These are phyloP conservation scores for Ochotona curzoniae DNA, from an alignment of 2,113 vertebrate genomes.

Conservation along the genomic window DNA sequence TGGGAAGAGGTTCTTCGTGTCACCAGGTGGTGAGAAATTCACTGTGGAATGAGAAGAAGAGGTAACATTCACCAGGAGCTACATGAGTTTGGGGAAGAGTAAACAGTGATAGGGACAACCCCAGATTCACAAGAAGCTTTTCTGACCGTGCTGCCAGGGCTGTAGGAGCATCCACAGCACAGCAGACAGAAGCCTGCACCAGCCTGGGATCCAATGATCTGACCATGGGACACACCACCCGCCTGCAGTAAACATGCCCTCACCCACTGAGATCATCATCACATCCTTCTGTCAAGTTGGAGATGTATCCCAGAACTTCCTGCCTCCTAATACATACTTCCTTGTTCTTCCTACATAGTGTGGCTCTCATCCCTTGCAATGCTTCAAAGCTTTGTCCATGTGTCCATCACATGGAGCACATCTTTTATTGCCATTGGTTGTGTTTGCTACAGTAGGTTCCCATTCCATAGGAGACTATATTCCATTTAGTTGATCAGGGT, in stretches of 20 bases:
- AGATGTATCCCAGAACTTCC: background rate
- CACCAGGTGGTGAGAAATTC: constrained; percentile 84
- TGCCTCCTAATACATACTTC: background rate
- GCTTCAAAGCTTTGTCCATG: background rate
- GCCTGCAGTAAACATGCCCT: background rate
- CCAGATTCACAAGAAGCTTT: background rate
- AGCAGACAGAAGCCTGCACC: background rate
- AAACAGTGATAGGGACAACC: too few species aligned
- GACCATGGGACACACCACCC: background rate
- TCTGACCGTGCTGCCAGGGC: too few species aligned
- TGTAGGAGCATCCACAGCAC: rapidly evolving
- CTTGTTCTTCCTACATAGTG: background rate
- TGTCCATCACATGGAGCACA: background rate
- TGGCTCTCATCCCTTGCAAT: background rate
- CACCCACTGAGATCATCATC: background rate
- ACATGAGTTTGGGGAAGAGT: rapidly evolving
- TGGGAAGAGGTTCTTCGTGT: constrained; percentile 84
- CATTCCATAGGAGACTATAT: background rate
- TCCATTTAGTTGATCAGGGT: background rate
- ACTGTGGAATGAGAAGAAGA: constrained; percentile 73
- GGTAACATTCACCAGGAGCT: background rate
- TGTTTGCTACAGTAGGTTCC: background rate
- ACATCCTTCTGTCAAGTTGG: background rate
- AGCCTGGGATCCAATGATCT: background rate
- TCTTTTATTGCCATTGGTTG: background rate